These are phyloP conservation scores for Pseudochirops corinnae DNA, from an alignment of 2,797 vertebrate species.

Conservation along the genomic window DNA sequence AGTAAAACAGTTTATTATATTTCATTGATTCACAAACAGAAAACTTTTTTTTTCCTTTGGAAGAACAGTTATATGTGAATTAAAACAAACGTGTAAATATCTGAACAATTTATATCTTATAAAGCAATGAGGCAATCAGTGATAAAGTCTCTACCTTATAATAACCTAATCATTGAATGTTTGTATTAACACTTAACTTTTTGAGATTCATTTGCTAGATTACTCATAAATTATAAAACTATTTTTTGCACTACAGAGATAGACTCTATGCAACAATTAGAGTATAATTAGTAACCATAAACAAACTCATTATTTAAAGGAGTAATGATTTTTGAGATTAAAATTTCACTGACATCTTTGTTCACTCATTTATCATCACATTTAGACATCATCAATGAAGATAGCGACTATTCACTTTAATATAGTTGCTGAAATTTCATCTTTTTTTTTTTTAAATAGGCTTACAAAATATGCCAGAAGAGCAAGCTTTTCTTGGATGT, in stretches of 20 bases:
- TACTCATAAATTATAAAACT: slow-evolving; percentile 63
- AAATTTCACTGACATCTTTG: slow-evolving; percentile 21
- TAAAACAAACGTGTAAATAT: slow-evolving; percentile 28
- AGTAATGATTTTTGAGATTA: slow-evolving; percentile 40
- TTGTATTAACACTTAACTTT: slow-evolving; percentile 31
- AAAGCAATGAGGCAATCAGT: slow-evolving; percentile 25
- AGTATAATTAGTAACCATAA: slow-evolving; percentile 62
- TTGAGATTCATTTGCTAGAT: slow-evolving; percentile 66
- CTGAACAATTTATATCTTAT: slow-evolving; percentile 44
- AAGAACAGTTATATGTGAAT: background rate
- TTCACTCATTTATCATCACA: slow-evolving; percentile 43
- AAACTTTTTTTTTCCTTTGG: slow-evolving; percentile 39
- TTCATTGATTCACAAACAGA: slow-evolving; percentile 48
- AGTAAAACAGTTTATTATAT: slow-evolving; percentile 42
- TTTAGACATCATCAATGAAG: slow-evolving; percentile 23
- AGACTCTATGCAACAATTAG: slow-evolving; percentile 63
- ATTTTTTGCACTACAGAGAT: slow-evolving; percentile 53
- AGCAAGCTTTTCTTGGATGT: slow-evolving; percentile 59
- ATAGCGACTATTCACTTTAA: slow-evolving; percentile 37
- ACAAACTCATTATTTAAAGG: slow-evolving; percentile 63
- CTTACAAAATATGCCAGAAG: slow-evolving; percentile 49
- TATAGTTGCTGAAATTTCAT: background rate
- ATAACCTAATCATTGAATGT: slow-evolving; percentile 21
- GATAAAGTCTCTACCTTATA: slow-evolving; percentile 7
- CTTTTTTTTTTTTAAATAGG: slow-evolving; percentile 64